Base-by-base conservation (phyloP, 2,888 invertebrate species). In the Leucoma salicis region DNA sequence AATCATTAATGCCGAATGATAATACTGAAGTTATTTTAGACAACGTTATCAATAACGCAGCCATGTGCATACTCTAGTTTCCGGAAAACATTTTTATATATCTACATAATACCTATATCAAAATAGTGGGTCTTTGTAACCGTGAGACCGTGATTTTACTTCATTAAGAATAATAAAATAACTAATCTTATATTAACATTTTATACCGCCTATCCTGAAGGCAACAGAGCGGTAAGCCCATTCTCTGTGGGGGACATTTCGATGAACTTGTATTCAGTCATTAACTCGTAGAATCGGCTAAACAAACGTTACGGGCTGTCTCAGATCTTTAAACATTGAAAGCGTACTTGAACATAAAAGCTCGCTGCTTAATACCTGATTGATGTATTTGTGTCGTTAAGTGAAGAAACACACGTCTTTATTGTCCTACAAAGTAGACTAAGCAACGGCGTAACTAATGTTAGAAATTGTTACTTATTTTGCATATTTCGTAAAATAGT, bases 401-500 rank as follows among this genome's bases (percentile, higher is more conserved):
- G 74, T 84, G 79, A 81, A 81, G 84, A 83, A 85, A 83, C 82
- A 70, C 64, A 60, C 70, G 67, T 80, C 72, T 80, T 77, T 75
- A 80, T 76, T 78, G 74, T 82, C 67, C 70, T 75, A 72, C 77
- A 80, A 44, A 82, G 78, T 80, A 78, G 80, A 82, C 63, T 83
- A 76, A 78, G 79, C 85, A 79, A 83, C 78, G 59, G 86, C 87
- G 87, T 84, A 85, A 85, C 88, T 85, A 88, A 87, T 86, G 84
- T 81, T 75, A 70, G 82, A 87, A 88, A 88, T 88, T 84, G 88
- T 89, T 77, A 82, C 75, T 85, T 85, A 86, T 88, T 89, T 88
- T 88, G 86, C 88, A 88, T 88, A 86, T 89, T 88, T 88, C 88
- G 88, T 86, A 82, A 72, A 87, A 85, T 79, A 70, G 78, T 82